Evolutionary conservation across 1,140 invertebrate genomes (phyloP), one percentile per base, ranked within the genome.

Genomic region (Aethina tumida): DNA sequence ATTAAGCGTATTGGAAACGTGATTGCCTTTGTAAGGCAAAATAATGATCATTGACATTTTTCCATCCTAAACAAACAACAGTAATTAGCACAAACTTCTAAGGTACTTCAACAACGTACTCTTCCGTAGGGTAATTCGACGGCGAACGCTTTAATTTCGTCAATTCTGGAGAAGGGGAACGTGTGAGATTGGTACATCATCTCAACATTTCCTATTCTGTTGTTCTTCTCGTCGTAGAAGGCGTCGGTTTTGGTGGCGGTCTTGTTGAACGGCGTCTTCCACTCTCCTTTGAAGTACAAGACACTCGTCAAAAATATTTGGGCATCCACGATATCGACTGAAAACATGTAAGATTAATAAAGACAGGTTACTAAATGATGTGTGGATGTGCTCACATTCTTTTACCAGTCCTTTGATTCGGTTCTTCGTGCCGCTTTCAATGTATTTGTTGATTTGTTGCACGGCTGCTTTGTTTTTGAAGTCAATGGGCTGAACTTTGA

Each of bases 231-330:
- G 41, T 71, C 62, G 33, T 62, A 72, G 41, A 79, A 78, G 0
- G 60, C 44, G 31, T 65, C 59, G 38, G 47, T 55, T 13, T 44
- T 50, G n/a, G 86, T 90, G 0, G 47, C 51, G 1, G 64, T 56
- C n/a, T 52, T 48, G 52, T 86, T 74, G 49, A 93, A 92, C 1
- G 76, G 71, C 4, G 70, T 62, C 31, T 72, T 67, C 88, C 88
- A 93, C 18, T 68, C 63, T 7, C 83, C 86, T 65, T 85, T 89
- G 62, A 93, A 92, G 54, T 81, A 87, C 12, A 91, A 59, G 0
- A 79, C 77, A 49, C 84, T 89, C 0, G 81, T 75, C 12, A 91
- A 55, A 2, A 92, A 58, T 44, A 89, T 60, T 41, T 67, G 62
- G 0, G 79, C 77, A 30, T 75, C 60, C 5, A 25, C 21, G 17